Percentiles rank a stretch among this genome's conserved stretches.
Conservation (phyloP, 2,888 invertebrate genomes). For the Epinotia bilunana region DNA sequence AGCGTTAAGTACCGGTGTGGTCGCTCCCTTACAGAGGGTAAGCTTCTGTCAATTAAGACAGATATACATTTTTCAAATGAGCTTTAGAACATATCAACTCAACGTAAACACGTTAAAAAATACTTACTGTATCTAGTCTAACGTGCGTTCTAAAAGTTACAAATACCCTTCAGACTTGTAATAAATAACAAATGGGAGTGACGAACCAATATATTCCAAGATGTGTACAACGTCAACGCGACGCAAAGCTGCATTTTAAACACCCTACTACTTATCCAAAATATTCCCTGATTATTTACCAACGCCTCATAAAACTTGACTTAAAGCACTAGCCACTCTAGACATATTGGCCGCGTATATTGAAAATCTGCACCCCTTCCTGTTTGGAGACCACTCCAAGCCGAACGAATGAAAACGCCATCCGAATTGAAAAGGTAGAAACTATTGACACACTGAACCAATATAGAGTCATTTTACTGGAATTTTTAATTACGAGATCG, state of each 20-base stretch:
- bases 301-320: slow-evolving; percentile 50
- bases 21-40: too few species aligned
- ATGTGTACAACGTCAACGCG: background rate
- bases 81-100: too few species aligned
- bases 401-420: slow-evolving; percentile 42
- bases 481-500: background rate
- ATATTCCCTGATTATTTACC: slow-evolving; percentile 44
- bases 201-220: background rate
- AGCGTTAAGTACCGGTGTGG: too few species aligned
- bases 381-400: slow-evolving; percentile 44
- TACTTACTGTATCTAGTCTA: background rate
- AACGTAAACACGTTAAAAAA: too few species aligned
- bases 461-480: slow-evolving; percentile 23
- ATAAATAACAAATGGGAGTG: background rate
- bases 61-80: too few species aligned
- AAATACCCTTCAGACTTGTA: background rate
- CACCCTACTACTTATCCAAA: slow-evolving; percentile 26
- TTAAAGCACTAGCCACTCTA: slow-evolving; percentile 46
- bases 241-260: slow-evolving; percentile 31
- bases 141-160: background rate
- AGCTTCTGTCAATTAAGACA: too few species aligned
- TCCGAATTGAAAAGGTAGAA: slow-evolving; percentile 44
- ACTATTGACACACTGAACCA: slow-evolving; percentile 41
- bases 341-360: slow-evolving; percentile 49
- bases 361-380: slow-evolving; percentile 44